Conservation (phyloP, 2,797 vertebrate genomes). For the Xyrichtys novacula region DNA sequence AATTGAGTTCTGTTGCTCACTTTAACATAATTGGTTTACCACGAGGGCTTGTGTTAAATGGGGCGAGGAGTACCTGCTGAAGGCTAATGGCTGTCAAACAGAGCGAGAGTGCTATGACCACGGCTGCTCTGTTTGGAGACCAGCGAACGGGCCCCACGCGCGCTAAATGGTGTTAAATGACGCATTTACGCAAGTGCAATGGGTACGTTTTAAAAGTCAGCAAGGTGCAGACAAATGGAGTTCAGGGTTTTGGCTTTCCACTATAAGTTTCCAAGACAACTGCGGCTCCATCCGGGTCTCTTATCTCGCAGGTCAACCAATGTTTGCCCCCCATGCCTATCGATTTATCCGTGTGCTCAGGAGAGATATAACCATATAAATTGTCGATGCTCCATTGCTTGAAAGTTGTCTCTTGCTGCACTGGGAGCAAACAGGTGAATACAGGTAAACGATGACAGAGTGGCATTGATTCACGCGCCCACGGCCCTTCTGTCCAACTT, state of each 20-base stretch:
- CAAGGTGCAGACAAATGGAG: slow-evolving; percentile 30
- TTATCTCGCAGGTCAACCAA: slow-evolving; percentile 86
- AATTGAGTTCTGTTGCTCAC: slow-evolving; percentile 93
- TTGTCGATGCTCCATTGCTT: slow-evolving; percentile 73
- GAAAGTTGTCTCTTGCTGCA: slow-evolving; percentile 46
- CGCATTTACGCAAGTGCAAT: slow-evolving; percentile 82
- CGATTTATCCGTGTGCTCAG: slow-evolving; percentile 84
- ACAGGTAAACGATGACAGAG: slow-evolving; percentile 81
- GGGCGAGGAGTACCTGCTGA: slow-evolving; percentile 85
- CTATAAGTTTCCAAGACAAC: slow-evolving; percentile 74
- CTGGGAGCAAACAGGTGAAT: slow-evolving; percentile 67
- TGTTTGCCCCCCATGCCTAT: slow-evolving; percentile 77
- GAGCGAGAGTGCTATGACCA: slow-evolving; percentile 70
- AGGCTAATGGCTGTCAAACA: slow-evolving; percentile 90
- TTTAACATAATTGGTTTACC: slow-evolving; percentile 94
- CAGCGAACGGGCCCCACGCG: slow-evolving; percentile 3
- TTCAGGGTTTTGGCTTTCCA: slow-evolving; percentile 52
- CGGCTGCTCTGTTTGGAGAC: slow-evolving; percentile 45
- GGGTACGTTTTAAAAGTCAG: slow-evolving; percentile 79
- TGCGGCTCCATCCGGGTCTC: slow-evolving; percentile 59
- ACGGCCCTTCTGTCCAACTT: slow-evolving; percentile 72
- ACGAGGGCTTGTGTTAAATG: slow-evolving; percentile 93
- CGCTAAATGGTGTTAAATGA: slow-evolving; percentile 89
- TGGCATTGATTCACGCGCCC: slow-evolving; percentile 80
- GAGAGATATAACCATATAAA: slow-evolving; percentile 67